Conservation (phyloP, 2,797 vertebrate genomes). For the Gambusia yucatana region DNA sequence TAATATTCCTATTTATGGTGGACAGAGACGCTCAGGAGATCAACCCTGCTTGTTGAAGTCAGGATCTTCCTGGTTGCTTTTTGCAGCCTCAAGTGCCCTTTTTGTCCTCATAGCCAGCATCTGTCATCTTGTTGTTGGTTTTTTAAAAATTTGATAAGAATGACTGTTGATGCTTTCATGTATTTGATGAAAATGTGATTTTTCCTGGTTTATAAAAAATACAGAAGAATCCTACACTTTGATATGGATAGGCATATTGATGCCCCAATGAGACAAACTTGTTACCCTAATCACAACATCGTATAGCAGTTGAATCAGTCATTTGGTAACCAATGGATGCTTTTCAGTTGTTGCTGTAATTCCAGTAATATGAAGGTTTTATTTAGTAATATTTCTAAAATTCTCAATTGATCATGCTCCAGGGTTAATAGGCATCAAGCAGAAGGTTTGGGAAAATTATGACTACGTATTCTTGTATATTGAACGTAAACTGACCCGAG, state of each 20-base stretch:
- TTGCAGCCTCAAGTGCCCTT: slow-evolving; percentile 74
- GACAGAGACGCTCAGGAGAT: slow-evolving; percentile 9
- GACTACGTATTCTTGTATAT: neutral
- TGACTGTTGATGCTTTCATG: slow-evolving; percentile 9
- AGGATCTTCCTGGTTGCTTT: slow-evolving; percentile 34
- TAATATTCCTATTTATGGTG: slow-evolving; percentile 7
- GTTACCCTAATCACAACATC: slow-evolving; percentile 2
- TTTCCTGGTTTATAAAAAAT: neutral
- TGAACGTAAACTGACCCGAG: slow-evolving; percentile 10
- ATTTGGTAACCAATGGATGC: neutral
- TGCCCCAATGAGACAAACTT: neutral
- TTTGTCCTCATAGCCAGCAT: slow-evolving; percentile 31
- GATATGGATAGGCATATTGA: neutral
- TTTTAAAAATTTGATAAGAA: neutral
- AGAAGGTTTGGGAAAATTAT: neutral
- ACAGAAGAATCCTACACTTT: neutral
- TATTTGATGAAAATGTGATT: neutral
- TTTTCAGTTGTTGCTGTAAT: slow-evolving; percentile 5
- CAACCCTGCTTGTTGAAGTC: slow-evolving; percentile 11
- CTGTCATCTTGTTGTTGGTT: neutral
- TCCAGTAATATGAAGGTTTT: slow-evolving; percentile 9
- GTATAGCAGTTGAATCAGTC: neutral
- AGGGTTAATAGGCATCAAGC: neutral
- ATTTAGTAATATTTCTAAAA: slow-evolving; percentile 17
- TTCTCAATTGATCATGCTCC: slow-evolving; percentile 27